Evolutionary conservation across 2,113 vertebrate species (phyloP), one percentile per base, ranked within the genome.

Genomic region (Pachypanchax playfairii): DNA sequence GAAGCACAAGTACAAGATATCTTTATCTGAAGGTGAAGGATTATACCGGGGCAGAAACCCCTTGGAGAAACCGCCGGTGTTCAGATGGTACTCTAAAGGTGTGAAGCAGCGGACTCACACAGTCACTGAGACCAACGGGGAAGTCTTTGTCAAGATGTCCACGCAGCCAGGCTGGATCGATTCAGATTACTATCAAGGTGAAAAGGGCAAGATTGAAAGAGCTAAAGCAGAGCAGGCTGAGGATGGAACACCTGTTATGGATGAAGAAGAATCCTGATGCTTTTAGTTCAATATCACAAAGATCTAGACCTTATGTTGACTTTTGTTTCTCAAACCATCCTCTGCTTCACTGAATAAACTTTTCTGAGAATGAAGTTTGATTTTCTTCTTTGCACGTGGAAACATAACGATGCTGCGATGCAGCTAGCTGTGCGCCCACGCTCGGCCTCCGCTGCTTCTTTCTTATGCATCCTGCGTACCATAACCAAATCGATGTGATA

Each of bases 1-100:
- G 11, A 96, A 94, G 80, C 96, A 98, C 90, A 96, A 96, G 71
- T 98, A 91, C 80, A 95, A 92, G 92, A 96, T 98, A 76, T 88
- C 91, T 61, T 74, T 98, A 75, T 87, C 91, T 49, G 84, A 93
- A 43, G 97, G 96, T 60, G 96, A 97, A 88, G 91, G 95, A 42
- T 59, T 97, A 3, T 96, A 94, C 84, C 91, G 94, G 85, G 92
- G 76, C 83, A 61, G 66, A 31, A 83, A 96, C 75, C 93, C 91
- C 51, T 74, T 31, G 70, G 86, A 92, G 4, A 87, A 90, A 41
- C 71, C 82, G 3, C 77, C 91, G 44, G 85, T 74, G 38, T 73
- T 87, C 44, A 85, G 76, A 65, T 98, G 95, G 96, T 86, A 71
- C 64, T 96, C 95, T 58, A 97, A 94, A 86, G 96, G 97, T 62